Evolutionary conservation across 2,113 vertebrate genomes (phyloP).

Genomic region (Cygnus buccinator): DNA sequence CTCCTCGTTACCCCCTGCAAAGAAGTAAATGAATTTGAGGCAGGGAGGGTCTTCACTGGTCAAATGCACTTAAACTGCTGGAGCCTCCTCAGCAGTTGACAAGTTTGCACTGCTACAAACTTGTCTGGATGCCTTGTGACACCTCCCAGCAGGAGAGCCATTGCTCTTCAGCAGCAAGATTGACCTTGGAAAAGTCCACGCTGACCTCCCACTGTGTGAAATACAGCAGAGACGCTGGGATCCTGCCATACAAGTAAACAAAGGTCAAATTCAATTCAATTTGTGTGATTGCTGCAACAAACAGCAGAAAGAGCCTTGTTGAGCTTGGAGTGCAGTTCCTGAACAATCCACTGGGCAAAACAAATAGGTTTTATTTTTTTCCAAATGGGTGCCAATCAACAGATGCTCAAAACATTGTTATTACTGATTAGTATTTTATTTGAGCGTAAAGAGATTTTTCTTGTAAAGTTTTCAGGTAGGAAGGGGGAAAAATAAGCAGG

Average conservation of each 20-base stretch:
- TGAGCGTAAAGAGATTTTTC: not conserved
- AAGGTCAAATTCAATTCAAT: slow-evolving; percentile 4
- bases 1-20: not conserved
- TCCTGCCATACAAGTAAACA: not conserved
- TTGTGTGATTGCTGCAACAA: not conserved
- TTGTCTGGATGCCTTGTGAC: slow-evolving; percentile 17
- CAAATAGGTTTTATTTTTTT: not conserved
- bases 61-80: not conserved
- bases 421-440: not conserved
- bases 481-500: not conserved
- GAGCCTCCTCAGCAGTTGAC: slow-evolving; percentile 4
- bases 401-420: not conserved
- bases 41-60: not conserved
- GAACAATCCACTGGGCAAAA: not conserved
- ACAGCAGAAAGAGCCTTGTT: not conserved
- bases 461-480: not conserved
- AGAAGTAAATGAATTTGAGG: slow-evolving; percentile 44
- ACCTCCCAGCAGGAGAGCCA: slow-evolving; percentile 19
- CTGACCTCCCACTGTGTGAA: not conserved
- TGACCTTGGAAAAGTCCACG: slow-evolving; percentile 29
- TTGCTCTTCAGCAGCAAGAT: not conserved
- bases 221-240: not conserved
- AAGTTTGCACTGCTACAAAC: not conserved
- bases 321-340: not conserved
- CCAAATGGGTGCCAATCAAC: not conserved